phyloP scores from a whole-genome alignment of 2,888 invertebrate genomes.

The Apotomis betuletana region DNA sequence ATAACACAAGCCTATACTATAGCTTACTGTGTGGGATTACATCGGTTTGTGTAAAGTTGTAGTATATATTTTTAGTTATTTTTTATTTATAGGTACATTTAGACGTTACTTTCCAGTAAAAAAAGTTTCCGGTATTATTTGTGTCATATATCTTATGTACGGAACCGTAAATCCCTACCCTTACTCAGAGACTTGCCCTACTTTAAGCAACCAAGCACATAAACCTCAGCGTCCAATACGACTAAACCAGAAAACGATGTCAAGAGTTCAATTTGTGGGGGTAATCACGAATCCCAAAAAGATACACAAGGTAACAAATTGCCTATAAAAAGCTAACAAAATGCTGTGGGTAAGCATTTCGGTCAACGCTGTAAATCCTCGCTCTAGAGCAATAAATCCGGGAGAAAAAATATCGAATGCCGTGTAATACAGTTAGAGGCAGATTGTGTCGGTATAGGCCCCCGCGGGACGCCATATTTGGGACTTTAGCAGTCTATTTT shows the following conservation, averaged over 20 bases:
- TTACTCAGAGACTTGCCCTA: slow-evolving; percentile 15
- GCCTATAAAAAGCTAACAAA: slow-evolving; percentile 81
- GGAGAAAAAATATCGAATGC: slow-evolving; percentile 74
- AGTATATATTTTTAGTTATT: too few relatives aligned
- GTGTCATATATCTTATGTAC: neutral
- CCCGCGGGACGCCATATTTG: slow-evolving; percentile 47
- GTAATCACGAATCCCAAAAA: slow-evolving; percentile 70
- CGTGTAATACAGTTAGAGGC: slow-evolving; percentile 71
- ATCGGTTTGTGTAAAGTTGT: too few relatives aligned
- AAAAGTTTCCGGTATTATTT: too few relatives aligned
- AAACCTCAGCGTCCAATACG: slow-evolving; percentile 44
- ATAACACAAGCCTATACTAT: too few relatives aligned
- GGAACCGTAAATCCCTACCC: neutral
- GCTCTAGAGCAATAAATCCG: slow-evolving; percentile 70
- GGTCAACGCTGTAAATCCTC: slow-evolving; percentile 80
- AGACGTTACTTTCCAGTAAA: too few relatives aligned
- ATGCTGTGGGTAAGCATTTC: slow-evolving; percentile 77
- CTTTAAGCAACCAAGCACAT: slow-evolving; percentile 18
- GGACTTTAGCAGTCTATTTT: slow-evolving; percentile 46
- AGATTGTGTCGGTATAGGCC: slow-evolving; percentile 52
- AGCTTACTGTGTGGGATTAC: too few relatives aligned
- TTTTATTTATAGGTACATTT: too few relatives aligned
- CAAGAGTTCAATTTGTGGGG: slow-evolving; percentile 69
- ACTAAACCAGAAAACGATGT: slow-evolving; percentile 44
- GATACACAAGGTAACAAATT: slow-evolving; percentile 80